Percentiles rank a stretch among this genome's conserved stretches.
Conservation (phyloP, 2,113 vertebrate genomes). For the Forbesichthys agassizii region DNA sequence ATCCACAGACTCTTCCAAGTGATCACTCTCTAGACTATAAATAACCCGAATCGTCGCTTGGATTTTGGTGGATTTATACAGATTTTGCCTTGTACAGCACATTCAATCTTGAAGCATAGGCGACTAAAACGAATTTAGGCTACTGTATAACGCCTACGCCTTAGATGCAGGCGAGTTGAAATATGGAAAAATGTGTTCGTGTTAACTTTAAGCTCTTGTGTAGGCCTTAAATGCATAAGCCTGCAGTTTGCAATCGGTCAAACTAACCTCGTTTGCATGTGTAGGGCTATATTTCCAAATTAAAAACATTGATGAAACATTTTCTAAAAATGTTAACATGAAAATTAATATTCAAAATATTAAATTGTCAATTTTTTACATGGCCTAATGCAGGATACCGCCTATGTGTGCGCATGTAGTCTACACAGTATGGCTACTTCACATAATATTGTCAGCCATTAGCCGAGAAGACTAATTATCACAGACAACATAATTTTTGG, state of each 20-base stretch:
- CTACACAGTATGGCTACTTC: too few relatives aligned
- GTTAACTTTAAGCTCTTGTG: constrained; percentile 48
- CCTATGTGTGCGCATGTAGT: too few relatives aligned
- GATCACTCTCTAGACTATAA: constrained; percentile 56
- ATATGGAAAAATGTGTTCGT: constrained; percentile 16
- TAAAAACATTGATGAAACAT: too few relatives aligned
- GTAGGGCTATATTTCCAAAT: too few relatives aligned
- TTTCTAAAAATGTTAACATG: too few relatives aligned
- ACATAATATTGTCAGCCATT: too few relatives aligned
- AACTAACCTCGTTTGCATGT: neutral
- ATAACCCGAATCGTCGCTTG: constrained; percentile 56
- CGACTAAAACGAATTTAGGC: neutral
- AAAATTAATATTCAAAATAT: too few relatives aligned
- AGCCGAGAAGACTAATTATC: neutral
- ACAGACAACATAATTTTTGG: constrained; percentile 21
- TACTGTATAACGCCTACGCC: neutral
- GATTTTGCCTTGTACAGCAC: constrained; percentile 84
- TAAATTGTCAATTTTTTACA: neutral
- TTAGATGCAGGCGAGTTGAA: neutral
- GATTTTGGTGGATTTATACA: constrained; percentile 71
- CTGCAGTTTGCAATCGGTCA: neutral
- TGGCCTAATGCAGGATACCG: constrained; percentile 12
- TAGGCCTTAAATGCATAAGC: neutral
- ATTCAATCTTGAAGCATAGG: constrained; percentile 18
- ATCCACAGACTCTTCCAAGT: constrained; percentile 88